phyloP scores from a whole-genome alignment of 1,140 invertebrate genomes.

The Archegozetes longisetosus region DNA sequence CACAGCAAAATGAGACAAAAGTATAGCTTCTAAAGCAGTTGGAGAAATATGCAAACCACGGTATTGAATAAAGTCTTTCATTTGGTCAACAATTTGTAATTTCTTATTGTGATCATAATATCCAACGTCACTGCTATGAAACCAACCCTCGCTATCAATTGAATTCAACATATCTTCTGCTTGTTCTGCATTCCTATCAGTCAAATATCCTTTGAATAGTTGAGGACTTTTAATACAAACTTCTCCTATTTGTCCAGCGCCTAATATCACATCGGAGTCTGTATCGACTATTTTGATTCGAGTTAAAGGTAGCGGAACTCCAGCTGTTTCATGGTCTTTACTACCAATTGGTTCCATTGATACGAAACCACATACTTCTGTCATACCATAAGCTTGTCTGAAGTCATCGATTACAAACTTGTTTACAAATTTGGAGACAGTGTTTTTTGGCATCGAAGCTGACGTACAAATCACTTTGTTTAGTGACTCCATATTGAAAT shows the following conservation, averaged over 20 bases:
- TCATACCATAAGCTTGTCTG: not conserved
- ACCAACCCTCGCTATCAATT: not conserved
- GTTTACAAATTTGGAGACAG: not conserved
- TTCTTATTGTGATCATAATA: not conserved
- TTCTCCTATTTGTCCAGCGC: not conserved
- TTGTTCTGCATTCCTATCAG: not conserved
- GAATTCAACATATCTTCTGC: not conserved
- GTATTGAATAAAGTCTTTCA: not conserved
- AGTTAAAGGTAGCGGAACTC: not conserved
- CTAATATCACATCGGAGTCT: not conserved
- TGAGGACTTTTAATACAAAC: not conserved
- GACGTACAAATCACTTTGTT: not conserved
- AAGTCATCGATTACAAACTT: not conserved
- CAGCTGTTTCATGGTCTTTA: not conserved
- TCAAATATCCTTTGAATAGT: not conserved
- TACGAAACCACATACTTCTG: not conserved
- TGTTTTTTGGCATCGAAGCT: not conserved
- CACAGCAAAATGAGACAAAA: not conserved
- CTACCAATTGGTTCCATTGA: not conserved
- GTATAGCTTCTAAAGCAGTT: not conserved
- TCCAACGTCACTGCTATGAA: not conserved
- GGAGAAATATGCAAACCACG: not conserved
- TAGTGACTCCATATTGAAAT: not conserved
- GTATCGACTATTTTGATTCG: not conserved
- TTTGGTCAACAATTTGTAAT: not conserved